These are phyloP conservation scores for Drosophila dives DNA, from an alignment of 2,888 invertebrate genomes.

Conservation along the genomic window DNA sequence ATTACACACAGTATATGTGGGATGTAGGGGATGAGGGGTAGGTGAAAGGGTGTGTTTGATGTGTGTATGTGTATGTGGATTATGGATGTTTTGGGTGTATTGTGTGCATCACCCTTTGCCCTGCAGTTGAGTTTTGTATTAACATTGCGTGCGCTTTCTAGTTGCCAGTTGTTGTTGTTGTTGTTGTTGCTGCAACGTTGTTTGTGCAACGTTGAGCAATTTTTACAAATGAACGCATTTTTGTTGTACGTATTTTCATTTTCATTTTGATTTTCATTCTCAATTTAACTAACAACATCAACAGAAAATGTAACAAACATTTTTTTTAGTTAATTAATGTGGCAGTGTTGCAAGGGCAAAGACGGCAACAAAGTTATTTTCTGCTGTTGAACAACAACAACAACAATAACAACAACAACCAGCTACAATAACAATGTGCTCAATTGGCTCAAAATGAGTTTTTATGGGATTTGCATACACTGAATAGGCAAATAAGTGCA, in stretches of 20 bases:
- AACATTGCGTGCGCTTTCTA: constrained; percentile 39
- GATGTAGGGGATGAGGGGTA: neutral
- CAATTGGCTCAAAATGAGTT: constrained; percentile 78
- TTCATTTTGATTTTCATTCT: constrained; percentile 31
- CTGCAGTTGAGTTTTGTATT: constrained; percentile 27
- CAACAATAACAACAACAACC: constrained; percentile 23
- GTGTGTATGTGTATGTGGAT: constrained; percentile 17
- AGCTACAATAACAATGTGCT: constrained; percentile 61
- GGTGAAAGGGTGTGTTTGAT: constrained; percentile 2
- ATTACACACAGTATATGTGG: constrained; percentile 29
- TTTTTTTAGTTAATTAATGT: constrained; percentile 69
- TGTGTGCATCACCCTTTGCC: constrained; percentile 31
- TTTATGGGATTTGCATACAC: constrained; percentile 77
- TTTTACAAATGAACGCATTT: constrained; percentile 71
- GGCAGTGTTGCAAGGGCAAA: constrained; percentile 23
- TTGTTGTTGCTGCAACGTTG: neutral
- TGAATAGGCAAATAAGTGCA: constrained; percentile 65
- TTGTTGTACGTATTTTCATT: constrained; percentile 37
- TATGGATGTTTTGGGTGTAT: constrained; percentile 12
- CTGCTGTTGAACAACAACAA: constrained; percentile 46
- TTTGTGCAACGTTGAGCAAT: constrained; percentile 49
- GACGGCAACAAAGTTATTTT: constrained; percentile 30
- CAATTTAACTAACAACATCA: constrained; percentile 33
- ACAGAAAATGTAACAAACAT: constrained; percentile 36
- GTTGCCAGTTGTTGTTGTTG: constrained; percentile 2